Percentiles rank a stretch among this genome's conserved stretches.
Evolutionary conservation across 1,140 invertebrate genomes (phyloP).

Genomic region (Eurosta solidaginis): DNA sequence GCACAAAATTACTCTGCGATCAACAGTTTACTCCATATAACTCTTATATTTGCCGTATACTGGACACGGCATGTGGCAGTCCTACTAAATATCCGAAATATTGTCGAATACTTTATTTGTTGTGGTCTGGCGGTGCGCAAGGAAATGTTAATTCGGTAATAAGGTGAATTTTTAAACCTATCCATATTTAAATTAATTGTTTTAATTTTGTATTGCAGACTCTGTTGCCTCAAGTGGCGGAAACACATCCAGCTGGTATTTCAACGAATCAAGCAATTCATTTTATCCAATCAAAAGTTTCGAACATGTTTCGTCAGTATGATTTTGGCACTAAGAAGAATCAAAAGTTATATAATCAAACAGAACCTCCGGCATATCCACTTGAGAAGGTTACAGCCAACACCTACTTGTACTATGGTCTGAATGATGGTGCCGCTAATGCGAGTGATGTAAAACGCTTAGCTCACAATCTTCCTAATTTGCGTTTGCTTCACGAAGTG

Average conservation of each 20-base stretch:
- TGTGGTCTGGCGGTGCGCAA: conserved; percentile 42
- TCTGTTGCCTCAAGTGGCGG: conserved; percentile 44
- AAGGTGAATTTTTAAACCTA: background rate
- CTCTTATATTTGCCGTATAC: conserved; percentile 39
- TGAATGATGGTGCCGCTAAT: conserved; percentile 66
- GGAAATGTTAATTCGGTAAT: conserved; percentile 47
- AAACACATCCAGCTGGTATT: conserved; percentile 60
- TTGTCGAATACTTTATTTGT: conserved; percentile 44
- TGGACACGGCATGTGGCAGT: conserved; percentile 47
- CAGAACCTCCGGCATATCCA: conserved; percentile 63
- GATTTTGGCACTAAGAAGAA: conserved; percentile 61
- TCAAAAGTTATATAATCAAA: conserved; percentile 55
- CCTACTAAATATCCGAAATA: conserved; percentile 38
- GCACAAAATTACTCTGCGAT: conserved; percentile 40
- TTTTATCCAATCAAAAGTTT: conserved; percentile 59
- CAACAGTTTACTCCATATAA: conserved; percentile 50
- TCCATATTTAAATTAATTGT: background rate
- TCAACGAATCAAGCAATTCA: conserved; percentile 62
- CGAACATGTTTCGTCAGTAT: conserved; percentile 56
- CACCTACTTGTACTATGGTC: conserved; percentile 67
- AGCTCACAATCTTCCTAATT: conserved; percentile 56
- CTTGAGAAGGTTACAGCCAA: conserved; percentile 65
- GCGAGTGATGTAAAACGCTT: conserved; percentile 60
- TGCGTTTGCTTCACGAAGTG: conserved; percentile 57
- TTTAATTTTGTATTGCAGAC: conserved; percentile 36